These are phyloP conservation scores for Embiotoca jacksoni DNA, from an alignment of 2,113 vertebrate species.

Conservation along the genomic window DNA sequence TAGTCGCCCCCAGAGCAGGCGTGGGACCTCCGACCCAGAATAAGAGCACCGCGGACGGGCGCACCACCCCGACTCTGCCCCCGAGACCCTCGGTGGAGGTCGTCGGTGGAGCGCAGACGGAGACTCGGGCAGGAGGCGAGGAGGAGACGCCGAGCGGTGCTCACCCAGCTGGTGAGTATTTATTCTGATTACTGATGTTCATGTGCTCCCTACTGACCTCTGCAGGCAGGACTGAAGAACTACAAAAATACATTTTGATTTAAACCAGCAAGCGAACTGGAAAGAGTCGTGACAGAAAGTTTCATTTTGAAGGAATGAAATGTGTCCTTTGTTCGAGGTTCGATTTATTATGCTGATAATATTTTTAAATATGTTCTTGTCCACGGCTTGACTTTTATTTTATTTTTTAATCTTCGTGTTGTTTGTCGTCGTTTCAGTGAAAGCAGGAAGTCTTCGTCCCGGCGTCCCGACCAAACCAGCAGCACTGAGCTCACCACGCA, in stretches of 20 bases:
- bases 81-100: constrained; percentile 34
- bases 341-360: too few species aligned
- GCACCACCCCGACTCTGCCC: constrained; percentile 70
- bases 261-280: too few species aligned
- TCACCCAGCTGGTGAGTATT: constrained; percentile 43
- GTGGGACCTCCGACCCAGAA: background rate
- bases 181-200: background rate
- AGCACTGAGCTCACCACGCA: constrained; percentile 38
- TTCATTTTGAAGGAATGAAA: too few species aligned
- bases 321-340: too few species aligned
- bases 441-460: constrained; percentile 47
- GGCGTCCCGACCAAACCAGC: constrained; percentile 60
- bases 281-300: too few species aligned
- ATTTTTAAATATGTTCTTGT: too few species aligned
- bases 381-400: too few species aligned
- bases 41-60: constrained; percentile 66
- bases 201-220: background rate
- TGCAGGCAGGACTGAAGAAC: background rate
- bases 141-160: background rate
- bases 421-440: constrained; percentile 41
- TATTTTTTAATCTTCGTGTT: background rate
- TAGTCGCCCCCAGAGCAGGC: constrained; percentile 77
- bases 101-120: background rate
- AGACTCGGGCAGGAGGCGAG: background rate
- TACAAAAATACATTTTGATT: too few species aligned